Conservation (phyloP, 2,888 invertebrate genomes). For the Diplolepis rosae region DNA sequence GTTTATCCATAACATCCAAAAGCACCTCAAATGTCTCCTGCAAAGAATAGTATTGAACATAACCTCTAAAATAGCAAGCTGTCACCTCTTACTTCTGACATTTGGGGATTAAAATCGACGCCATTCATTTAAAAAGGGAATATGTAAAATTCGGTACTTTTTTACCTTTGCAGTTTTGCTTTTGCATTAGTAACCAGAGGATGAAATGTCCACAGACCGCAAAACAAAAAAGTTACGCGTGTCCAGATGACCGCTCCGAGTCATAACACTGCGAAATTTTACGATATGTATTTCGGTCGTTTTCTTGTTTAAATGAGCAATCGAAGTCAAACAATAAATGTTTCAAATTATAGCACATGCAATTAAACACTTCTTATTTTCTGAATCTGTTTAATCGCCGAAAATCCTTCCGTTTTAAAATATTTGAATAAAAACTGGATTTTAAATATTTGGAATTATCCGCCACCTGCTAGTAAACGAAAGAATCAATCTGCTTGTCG, state of each 20-base stretch:
- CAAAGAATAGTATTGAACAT: slow-evolving; percentile 38
- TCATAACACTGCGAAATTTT: not conserved
- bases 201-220: no score
- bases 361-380: not conserved
- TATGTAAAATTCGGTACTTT: not conserved
- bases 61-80: slow-evolving; percentile 44
- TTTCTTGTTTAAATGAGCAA: not conserved
- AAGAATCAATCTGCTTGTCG: no score
- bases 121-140: not conserved
- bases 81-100: slow-evolving; percentile 49
- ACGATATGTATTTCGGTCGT: not conserved
- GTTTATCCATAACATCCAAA: slow-evolving; percentile 60
- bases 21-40: slow-evolving; percentile 46
- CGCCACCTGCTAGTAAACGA: no score
- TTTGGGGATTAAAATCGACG: slow-evolving; percentile 30
- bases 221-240: not conserved
- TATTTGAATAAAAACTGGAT: no score
- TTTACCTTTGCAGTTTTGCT: not conserved
- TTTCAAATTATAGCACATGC: no score
- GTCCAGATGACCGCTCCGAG: not conserved
- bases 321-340: not conserved
- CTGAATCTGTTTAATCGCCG: not conserved
- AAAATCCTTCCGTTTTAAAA: not conserved
- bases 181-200: not conserved
- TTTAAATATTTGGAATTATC: no score